Base-by-base conservation (phyloP, 2,888 invertebrate species). In the Leptopilina myrica region DNA sequence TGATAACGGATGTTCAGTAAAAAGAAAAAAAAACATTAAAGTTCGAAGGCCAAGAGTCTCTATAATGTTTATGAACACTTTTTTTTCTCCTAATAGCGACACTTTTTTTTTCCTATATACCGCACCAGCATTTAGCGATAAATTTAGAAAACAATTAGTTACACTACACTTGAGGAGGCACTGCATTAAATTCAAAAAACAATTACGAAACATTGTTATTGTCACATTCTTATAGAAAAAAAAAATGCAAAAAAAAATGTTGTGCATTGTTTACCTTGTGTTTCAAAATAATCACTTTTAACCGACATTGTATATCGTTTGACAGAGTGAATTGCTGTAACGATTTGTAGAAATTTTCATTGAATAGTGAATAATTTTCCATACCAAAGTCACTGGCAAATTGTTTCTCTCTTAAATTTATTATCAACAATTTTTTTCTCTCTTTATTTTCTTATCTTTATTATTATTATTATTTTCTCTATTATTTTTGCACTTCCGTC, bases 261-360 rank as follows among this genome's bases (percentile, higher is more conserved):
- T 59, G 59, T 59, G n/a, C 59, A 59, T 59, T 59, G 59, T 59
- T 59, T 59, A 59, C n/a, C 59, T 59, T 15, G 59, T 15, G 12
- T 59, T 59, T n/a, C 59, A 59, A 59, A 59, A 59, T 59, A 59
- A 59, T 59, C 59, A 59, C 59, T 11, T 9, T 49, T 49, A 49
- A 49, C 33, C 49, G 9, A 59, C 14, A 59, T 59, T 15, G 59
- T n/a, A 59, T 59, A 59, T 59, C 59, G 59, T n/a, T 33, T 59
- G n/a, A 59, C 59, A 59, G 15, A 59, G 15, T 5, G 15, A n/a
- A 59, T 59, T 59, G 59, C 59, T n/a, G 59, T 59, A 59, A 59
- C 59, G n/a, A 59, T 59, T 59, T 59, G 59, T 59, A 59, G 59
- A 59, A 59, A 59, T 59, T 59, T 59, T 15, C 59, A 59, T 59